Conservation (phyloP, 1,140 invertebrate species). For the Maniola jurtina region DNA sequence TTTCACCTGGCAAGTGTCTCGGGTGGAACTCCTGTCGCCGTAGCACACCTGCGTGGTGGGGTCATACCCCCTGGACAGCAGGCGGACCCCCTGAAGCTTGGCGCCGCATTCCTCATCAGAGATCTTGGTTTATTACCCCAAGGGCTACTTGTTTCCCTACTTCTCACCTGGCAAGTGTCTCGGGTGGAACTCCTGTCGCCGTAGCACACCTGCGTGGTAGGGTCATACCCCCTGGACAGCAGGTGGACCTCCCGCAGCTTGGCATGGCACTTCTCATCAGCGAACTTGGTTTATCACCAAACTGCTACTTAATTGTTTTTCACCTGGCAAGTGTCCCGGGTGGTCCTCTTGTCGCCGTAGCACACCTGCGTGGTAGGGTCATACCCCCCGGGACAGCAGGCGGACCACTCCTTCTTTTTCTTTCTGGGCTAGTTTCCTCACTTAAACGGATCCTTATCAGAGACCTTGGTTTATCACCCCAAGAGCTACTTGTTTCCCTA, state of each 20-base stretch:
- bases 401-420: no score
- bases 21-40: neutral
- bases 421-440: no score
- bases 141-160: neutral
- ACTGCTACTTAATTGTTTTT: no score
- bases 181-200: neutral
- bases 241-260: neutral
- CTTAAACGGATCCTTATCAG: no score
- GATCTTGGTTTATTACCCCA: no score
- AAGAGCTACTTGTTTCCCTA: no score
- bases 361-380: no score
- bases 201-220: constrained; percentile 14
- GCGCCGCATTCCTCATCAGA: neutral
- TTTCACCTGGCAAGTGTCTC: constrained; percentile 12
- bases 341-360: no score
- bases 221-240: constrained; percentile 4
- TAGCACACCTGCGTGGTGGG: constrained; percentile 14
- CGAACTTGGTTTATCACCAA: no score
- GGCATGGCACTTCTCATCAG: neutral
- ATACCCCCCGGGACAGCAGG: no score
- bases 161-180: constrained; percentile 12
- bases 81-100: neutral
- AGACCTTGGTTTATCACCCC: no score
- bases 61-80: constrained; percentile 5
- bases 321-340: no score